A percentile compares a stretch with the other conserved stretches of the same genome.
Evolutionary conservation across 2,888 invertebrate species (phyloP).

Genomic region (Teleogryllus oceanicus): DNA sequence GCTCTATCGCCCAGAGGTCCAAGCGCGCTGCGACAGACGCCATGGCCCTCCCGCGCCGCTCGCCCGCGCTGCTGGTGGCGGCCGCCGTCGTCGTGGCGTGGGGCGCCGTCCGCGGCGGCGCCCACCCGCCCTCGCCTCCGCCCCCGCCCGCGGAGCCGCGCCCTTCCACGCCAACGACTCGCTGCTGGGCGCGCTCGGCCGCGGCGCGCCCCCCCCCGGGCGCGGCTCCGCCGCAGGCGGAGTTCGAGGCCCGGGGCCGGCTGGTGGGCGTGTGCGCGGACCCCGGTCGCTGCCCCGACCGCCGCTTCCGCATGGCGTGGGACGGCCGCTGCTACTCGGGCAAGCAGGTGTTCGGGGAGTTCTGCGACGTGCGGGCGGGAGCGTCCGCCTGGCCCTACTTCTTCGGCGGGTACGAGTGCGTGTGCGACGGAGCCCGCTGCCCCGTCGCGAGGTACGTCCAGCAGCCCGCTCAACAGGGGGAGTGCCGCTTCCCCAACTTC

Average conservation of each 20-base stretch:
- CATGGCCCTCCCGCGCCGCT: too few relatives aligned
- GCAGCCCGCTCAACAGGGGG: neutral
- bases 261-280: neutral
- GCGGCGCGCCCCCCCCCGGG: too few relatives aligned
- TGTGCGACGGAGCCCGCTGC: neutral
- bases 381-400: neutral
- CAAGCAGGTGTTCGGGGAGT: neutral
- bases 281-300: neutral
- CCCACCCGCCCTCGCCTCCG: too few relatives aligned
- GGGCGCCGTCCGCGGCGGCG: too few relatives aligned
- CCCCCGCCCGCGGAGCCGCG: neutral
- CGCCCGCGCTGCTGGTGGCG: too few relatives aligned
- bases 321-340: neutral
- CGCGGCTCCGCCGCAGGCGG: too few relatives aligned
- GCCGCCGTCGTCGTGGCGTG: too few relatives aligned
- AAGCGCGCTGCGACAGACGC: too few relatives aligned
- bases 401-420: neutral
- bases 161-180: neutral
- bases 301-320: neutral
- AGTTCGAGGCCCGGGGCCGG: neutral
- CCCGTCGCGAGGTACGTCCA: neutral
- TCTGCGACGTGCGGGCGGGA: neutral
- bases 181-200: neutral
- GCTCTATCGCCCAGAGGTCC: too few relatives aligned
- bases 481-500: neutral